phyloP scores from a whole-genome alignment of 2,888 invertebrate species.

The Hydriomena furcata region DNA sequence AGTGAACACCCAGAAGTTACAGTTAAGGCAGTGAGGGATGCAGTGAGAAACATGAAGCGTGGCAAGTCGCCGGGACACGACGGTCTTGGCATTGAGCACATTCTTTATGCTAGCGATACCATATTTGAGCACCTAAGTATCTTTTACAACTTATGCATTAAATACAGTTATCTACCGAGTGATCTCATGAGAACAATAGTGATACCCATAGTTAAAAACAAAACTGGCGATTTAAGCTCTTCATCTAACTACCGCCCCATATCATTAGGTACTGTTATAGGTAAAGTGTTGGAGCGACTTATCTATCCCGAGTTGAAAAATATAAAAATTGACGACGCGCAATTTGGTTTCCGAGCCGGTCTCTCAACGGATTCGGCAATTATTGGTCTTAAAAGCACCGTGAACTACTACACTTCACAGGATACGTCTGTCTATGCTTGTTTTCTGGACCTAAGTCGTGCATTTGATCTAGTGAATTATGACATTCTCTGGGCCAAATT shows the following conservation, averaged over 20 bases:
- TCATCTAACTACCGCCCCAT: slow-evolving; percentile 7
- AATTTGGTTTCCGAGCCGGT: slow-evolving; percentile 19
- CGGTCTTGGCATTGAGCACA: slow-evolving; percentile 11
- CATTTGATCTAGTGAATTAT: slow-evolving; percentile 31
- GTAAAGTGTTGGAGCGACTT: slow-evolving; percentile 11
- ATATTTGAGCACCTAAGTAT: not conserved
- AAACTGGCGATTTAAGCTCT: slow-evolving; percentile 2
- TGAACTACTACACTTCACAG: slow-evolving; percentile 7
- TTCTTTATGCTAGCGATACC: slow-evolving; percentile 4
- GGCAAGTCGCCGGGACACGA: slow-evolving; percentile 16
- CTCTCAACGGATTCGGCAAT: slow-evolving; percentile 19
- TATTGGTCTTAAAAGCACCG: slow-evolving; percentile 9
- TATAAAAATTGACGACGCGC: slow-evolving; percentile 2
- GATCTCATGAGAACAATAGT: slow-evolving; percentile 8
- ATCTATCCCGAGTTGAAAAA: not conserved
- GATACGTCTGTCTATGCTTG: slow-evolving; percentile 1
- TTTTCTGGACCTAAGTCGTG: slow-evolving; percentile 14
- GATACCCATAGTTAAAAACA: slow-evolving; percentile 6
- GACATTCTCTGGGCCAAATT: slow-evolving; percentile 31
- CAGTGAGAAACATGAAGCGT: slow-evolving; percentile 8
- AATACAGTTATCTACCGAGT: slow-evolving; percentile 1
- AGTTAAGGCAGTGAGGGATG: not conserved
- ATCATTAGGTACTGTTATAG: slow-evolving; percentile 12
- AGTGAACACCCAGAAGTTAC: not conserved
- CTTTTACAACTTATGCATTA: slow-evolving; percentile 3